Conservation (phyloP, 2,888 invertebrate genomes). For the Pilophorus perplexus region DNA sequence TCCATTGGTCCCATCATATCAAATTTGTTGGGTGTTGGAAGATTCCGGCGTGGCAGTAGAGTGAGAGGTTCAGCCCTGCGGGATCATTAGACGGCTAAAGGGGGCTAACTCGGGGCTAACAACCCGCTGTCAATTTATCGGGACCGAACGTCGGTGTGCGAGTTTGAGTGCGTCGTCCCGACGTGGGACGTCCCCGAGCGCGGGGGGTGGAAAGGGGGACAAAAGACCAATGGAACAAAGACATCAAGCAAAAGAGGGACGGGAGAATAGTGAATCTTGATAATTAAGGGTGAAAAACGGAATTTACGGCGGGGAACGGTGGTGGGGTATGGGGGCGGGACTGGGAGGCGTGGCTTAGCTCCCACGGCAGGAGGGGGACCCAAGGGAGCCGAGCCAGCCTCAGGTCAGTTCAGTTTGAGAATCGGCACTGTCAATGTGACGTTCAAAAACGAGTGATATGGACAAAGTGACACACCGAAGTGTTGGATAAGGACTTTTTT, state of each 20-base stretch:
- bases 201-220: slow-evolving; percentile 24
- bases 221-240: slow-evolving; percentile 43
- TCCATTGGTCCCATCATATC: no score
- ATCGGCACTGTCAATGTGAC: slow-evolving; percentile 1
- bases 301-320: slow-evolving; percentile 26
- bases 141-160: neutral
- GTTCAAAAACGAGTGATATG: slow-evolving; percentile 20
- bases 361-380: slow-evolving; percentile 21
- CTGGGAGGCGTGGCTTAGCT: slow-evolving; percentile 29
- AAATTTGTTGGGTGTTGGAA: no score
- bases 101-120: slow-evolving; percentile 37
- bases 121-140: slow-evolving; percentile 44
- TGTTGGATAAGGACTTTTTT: no score
- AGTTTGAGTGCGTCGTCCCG: neutral
- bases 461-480: slow-evolving; percentile 5
- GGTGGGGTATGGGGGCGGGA: slow-evolving; percentile 30
- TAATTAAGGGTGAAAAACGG: slow-evolving; percentile 43
- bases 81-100: no score
- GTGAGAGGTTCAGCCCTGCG: no score
- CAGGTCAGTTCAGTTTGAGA: slow-evolving; percentile 42
- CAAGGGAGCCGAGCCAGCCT: slow-evolving; percentile 14
- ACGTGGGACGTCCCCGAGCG: slow-evolving; percentile 1
- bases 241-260: slow-evolving; percentile 39
- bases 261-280: slow-evolving; percentile 41
- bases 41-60: no score